Evolutionary conservation across 1,140 invertebrate species (phyloP), one percentile per base, ranked within the genome.

Genomic region (Drosophila insularis): DNA sequence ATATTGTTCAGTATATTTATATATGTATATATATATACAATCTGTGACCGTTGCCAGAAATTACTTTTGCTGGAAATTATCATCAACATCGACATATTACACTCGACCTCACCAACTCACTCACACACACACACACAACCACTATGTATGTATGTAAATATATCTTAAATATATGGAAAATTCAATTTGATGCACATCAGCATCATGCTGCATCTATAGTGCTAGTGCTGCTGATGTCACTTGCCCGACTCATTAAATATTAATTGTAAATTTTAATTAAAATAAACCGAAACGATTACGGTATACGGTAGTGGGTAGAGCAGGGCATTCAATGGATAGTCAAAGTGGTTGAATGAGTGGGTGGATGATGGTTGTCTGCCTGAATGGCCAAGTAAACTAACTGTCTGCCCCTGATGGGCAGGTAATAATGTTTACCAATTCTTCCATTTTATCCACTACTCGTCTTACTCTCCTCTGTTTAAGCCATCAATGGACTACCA

Each of bases 261-360:
- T 89, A 89, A 89, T 89, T 89, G 84, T 84, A 89, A 89, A 89
- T 89, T 89, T 89, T 89, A 89, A 89, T 89, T 89, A 84, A 89
- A 89, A 89, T 84, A 89, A 89, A 89, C 85, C 77, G 71, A 78
- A 80, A 71, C 72, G 79, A 89, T 71, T 81, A 74, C 74, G 68
- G 61, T 50, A 53, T 55, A 19, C 54, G 63, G 40, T 46, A 39
- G 39, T 32, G 31, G 39, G 27, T 27, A 61, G 21, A 32, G 35
- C 4, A 6, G 27, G 27, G 4, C 11, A 19, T n/a, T 21, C 13
- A 64, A 37, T 37, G 46, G 13, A 39, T 27, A 17, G 14, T n/a
- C 1, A 31, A 11, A 55, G 21, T 27, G 37, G 23, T 23, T 14
- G 21, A 27, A n/a, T 23, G 13, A 23, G 1, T 32, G 17, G 23